Evolutionary conservation across 2,797 vertebrate species (phyloP), one percentile per base, ranked within the genome.

Genomic region (Hylomyscus alleni): DNA sequence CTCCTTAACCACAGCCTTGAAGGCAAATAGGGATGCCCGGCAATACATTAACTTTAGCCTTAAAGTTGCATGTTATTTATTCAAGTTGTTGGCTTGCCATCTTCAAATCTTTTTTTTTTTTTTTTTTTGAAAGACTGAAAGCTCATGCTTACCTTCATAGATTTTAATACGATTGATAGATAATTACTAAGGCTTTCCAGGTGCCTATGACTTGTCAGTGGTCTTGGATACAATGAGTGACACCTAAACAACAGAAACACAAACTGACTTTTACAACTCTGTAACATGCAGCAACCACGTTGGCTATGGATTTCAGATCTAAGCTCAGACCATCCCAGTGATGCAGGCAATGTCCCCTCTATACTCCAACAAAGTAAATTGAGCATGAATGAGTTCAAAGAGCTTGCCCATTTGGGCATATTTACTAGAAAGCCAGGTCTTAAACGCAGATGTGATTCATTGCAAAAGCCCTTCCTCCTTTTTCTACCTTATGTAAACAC

Each of bases 141-240:
- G 31, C 91, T 20, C 3, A 37, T 81, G 7, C 10, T 54, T 62
- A 17, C 1, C 76, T 22, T 80, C 50, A 80, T 65, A 75, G 15
- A 82, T 12, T 69, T 90, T 47, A 67, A 65, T 54, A 69, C 62
- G 90, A 81, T 10, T 92, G 11, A 77, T 77, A 86, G 94, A 77
- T 69, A 81, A 93, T 84, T 93, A 84, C 5, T 72, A 94, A 95
- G 37, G 9, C 11, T 62, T 81, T 56, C 96, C 69, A 2, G 24
- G 1, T 75, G 26, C 44, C n/a, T 12, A 73, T 15, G 60, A 90
- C 80, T 54, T 95, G 7, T 0, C 67, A 72, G 5, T 93, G 29
- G 10, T 83, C 26, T 65, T 58, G 5, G 47, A 31, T 47, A 14
- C 3, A 85, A 6, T n/a, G 73, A 81, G 3, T 47, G 9, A 0